A percentile compares a stretch with the other conserved stretches of the same genome.
Evolutionary conservation across 2,113 vertebrate species (phyloP).

Genomic region (Mus musculus): DNA sequence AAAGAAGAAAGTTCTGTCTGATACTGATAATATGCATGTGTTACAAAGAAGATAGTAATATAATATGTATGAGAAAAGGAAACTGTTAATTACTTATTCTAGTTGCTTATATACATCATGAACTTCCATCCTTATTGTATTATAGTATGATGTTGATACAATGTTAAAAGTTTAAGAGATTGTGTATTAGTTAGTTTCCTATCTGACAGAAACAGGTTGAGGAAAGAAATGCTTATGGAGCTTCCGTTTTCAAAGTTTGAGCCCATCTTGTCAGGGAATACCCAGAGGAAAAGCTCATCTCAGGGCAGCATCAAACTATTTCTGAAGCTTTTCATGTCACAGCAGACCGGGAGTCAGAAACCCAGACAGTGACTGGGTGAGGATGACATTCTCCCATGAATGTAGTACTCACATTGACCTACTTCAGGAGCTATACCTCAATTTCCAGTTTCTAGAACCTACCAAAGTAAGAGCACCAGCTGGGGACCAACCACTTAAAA

Average conservation of each 20-base stretch:
- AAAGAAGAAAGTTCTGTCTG: rapidly evolving
- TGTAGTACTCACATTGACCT: background rate
- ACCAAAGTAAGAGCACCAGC: background rate
- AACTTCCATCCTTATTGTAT: background rate
- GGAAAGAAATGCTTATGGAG: background rate
- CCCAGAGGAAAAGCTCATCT: background rate
- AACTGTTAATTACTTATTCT: background rate
- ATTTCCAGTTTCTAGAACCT: background rate
- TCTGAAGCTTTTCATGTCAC: background rate
- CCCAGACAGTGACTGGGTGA: background rate
- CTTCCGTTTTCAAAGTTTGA: no score
- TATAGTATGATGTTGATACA: background rate
- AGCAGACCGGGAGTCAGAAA: background rate
- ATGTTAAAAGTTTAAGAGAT: background rate
- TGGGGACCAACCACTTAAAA: no score
- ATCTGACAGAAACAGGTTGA: background rate
- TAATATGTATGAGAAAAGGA: background rate
- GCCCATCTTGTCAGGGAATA: background rate
- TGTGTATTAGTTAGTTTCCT: background rate
- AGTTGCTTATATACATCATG: background rate
- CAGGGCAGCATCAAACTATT: background rate
- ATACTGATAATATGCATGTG: background rate
- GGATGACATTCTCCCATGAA: background rate
- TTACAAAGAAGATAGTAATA: background rate
- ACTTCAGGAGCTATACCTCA: background rate